Percentiles rank a stretch among this genome's conserved stretches.
phyloP scores from a whole-genome alignment of 2,888 invertebrate genomes.

The Galerucella calmariensis region DNA sequence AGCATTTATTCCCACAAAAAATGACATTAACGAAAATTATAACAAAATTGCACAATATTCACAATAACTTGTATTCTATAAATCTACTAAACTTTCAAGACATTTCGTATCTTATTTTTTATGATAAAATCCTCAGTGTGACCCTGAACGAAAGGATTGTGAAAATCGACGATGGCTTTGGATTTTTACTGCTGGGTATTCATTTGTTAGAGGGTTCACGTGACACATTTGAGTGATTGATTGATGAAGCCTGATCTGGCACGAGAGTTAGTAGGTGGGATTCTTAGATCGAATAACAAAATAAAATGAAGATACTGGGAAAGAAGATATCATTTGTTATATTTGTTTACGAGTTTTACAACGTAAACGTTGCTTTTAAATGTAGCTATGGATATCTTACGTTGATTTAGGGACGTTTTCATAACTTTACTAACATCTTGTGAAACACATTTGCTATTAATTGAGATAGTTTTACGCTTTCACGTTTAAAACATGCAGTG shows the following conservation, averaged over 20 bases:
- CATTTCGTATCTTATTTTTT: neutral
- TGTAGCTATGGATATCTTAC: no score
- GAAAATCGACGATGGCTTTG: conserved; percentile 20
- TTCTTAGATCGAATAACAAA: neutral
- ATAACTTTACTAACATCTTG: no score
- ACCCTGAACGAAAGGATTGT: conserved; percentile 24
- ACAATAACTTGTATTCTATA: neutral
- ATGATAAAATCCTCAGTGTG: neutral
- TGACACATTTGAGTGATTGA: conserved; percentile 22
- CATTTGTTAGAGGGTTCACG: conserved; percentile 21
- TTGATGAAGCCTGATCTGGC: conserved; percentile 13
- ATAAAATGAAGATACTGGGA: neutral
- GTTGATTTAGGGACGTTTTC: no score
- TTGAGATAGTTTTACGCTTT: no score
- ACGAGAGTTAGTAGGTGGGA: neutral
- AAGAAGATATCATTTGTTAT: neutral
- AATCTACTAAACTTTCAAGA: neutral
- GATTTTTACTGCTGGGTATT: neutral
- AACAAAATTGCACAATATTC: no score
- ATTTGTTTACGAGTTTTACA: neutral
- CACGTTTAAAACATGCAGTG: no score
- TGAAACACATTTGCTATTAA: no score
- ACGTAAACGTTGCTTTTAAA: neutral
- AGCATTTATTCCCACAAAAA: no score
- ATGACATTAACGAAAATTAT: no score